A percentile compares a stretch with the other conserved stretches of the same genome.
phyloP scores from a whole-genome alignment of 1,140 invertebrate genomes.

The Lordiphosa mommai region DNA sequence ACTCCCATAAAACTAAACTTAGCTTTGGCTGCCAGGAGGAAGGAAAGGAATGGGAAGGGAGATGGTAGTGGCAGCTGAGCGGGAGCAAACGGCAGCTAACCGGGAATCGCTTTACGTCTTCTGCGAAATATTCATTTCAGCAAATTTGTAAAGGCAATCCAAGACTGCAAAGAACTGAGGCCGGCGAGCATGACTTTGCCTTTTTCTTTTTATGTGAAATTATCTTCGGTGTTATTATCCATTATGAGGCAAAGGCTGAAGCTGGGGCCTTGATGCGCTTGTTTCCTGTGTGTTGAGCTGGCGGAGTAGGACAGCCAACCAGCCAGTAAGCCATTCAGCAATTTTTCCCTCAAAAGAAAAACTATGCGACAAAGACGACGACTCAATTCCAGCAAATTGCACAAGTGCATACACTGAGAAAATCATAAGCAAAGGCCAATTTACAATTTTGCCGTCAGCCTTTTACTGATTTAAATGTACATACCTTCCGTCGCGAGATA shows the following conservation, averaged over 20 bases:
- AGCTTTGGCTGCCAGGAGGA: conserved; percentile 13
- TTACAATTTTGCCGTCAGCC: no score
- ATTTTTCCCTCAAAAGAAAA: conserved; percentile 17
- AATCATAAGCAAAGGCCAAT: background rate
- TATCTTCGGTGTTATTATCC: conserved; percentile 69
- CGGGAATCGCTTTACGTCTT: conserved; percentile 64
- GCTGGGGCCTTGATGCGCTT: conserved; percentile 55
- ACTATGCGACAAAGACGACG: conserved; percentile 33
- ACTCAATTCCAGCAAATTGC: conserved; percentile 49
- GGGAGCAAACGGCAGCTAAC: conserved; percentile 37
- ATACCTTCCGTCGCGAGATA: no score
- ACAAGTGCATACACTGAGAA: conserved; percentile 10
- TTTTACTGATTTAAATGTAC: no score
- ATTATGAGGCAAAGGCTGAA: conserved; percentile 28
- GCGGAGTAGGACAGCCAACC: background rate
- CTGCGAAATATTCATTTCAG: conserved; percentile 72
- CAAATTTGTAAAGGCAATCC: conserved; percentile 54
- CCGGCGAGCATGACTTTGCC: background rate
- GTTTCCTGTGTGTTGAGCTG: conserved; percentile 52
- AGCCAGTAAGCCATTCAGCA: conserved; percentile 24
- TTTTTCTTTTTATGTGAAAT: conserved; percentile 52
- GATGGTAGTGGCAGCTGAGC: conserved; percentile 7
- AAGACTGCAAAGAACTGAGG: conserved; percentile 13
- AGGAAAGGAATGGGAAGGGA: background rate
- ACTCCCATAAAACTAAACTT: conserved; percentile 11